Conservation (phyloP, 2,888 invertebrate genomes). For the Diarsia dahlii region DNA sequence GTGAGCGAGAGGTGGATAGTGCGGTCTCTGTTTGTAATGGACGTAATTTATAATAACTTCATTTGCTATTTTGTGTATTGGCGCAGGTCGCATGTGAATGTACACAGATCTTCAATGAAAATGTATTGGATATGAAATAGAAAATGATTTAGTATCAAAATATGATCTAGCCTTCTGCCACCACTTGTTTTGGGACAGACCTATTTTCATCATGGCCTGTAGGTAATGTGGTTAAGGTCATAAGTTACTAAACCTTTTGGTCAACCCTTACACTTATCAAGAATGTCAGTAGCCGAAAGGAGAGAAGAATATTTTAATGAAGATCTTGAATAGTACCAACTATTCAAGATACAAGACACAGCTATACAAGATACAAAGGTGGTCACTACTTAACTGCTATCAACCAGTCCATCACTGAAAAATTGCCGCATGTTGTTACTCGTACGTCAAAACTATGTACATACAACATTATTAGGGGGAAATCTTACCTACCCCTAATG, state of each 20-base stretch:
- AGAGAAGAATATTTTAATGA: not conserved
- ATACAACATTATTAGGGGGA: not conserved
- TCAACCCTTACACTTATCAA: not conserved
- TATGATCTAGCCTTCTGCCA: not conserved
- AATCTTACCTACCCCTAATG: not conserved
- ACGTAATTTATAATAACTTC: slow-evolving; percentile 65
- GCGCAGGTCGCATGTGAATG: slow-evolving; percentile 28
- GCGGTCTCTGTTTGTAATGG: slow-evolving; percentile 47
- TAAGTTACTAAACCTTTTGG: not conserved
- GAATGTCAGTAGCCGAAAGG: not conserved
- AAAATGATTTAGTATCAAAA: slow-evolving; percentile 1
- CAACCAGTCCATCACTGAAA: not conserved
- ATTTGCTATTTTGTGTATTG: slow-evolving; percentile 63
- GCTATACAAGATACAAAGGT: not conserved
- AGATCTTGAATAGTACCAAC: not conserved
- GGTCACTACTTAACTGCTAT: not conserved
- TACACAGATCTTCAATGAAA: slow-evolving; percentile 22
- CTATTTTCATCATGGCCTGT: not conserved
- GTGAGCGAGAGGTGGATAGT: slow-evolving; percentile 49
- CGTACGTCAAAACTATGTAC: not conserved
- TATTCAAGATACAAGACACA: no score
- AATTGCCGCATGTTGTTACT: not conserved
- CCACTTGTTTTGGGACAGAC: not conserved
- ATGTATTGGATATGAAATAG: not conserved
- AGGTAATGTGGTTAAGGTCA: not conserved